Evolutionary conservation across 2,888 invertebrate genomes (phyloP), one percentile per base, ranked within the genome.

Genomic region (Epinotia ramella): DNA sequence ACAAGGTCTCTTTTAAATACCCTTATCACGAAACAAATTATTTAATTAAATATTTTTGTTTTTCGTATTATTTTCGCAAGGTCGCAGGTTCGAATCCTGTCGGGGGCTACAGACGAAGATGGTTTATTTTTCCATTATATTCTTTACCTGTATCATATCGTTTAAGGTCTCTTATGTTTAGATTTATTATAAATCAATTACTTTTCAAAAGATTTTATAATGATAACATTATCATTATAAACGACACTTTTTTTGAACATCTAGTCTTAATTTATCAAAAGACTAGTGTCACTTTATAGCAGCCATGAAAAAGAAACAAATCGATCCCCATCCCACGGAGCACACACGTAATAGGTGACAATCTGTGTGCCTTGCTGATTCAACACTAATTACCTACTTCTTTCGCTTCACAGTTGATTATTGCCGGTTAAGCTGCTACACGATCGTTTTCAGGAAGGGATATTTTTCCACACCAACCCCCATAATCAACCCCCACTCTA

Each of bases 301-400:
- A 49, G 16, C n/a, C n/a, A 53, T 53, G n/a, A 16, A 1, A 53
- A 5, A 53, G 0, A 53, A 53, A 53, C 6, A 53, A 3, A 57
- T 57, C 18, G 18, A 12, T 59, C 13, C 20, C 18, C 11, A 18
- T 2, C 18, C 18, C 18, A 20, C 9, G 7, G 12, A 24, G 57
- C 49, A 40, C 46, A 67, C 62, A 83, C 78, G 83, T 79, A 85
- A 84, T 82, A 76, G 67, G 71, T 67, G 13, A 75, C 66, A 62
- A 9, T 62, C 73, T 76, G 80, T 79, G 78, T 80, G 72, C 77
- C 79, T 78, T 79, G 81, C 83, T 83, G 84, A 86, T 82, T 83
- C 84, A 76, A 82, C 83, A 83, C 81, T 86, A 86, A 87, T 86
- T n/a, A n/a, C n/a, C n/a, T 84, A 83, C 81, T 79, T 80, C 81